Evolutionary conservation across 2,797 vertebrate genomes (phyloP).

Genomic region (Pipistrellus nathusii): DNA sequence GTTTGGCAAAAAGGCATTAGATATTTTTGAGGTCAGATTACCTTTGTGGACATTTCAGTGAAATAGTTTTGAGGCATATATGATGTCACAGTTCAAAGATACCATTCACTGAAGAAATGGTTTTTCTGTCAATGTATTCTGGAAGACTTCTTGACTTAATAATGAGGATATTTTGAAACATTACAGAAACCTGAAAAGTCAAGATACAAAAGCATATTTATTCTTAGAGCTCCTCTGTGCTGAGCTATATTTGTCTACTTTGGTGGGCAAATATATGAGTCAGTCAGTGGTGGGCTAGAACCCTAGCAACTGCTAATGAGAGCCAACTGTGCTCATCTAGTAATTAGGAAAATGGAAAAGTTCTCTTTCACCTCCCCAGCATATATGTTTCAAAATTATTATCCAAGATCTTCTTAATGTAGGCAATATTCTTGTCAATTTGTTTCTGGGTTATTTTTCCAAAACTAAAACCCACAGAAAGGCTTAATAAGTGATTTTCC

Average conservation of each 20-base stretch:
- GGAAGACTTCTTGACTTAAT: not conserved
- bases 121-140: not conserved
- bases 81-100: not conserved
- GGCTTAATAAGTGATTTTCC: not conserved
- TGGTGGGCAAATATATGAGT: not conserved
- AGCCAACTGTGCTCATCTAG: not conserved
- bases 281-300: not conserved
- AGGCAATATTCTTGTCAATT: not conserved
- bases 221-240: not conserved
- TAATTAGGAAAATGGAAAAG: not conserved
- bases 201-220: not conserved
- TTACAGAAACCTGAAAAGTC: not conserved
- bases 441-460: not conserved
- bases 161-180: not conserved
- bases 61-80: not conserved
- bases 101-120: not conserved
- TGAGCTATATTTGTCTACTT: not conserved
- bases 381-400: not conserved
- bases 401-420: not conserved
- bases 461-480: not conserved
- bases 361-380: rapidly evolving
- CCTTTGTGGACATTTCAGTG: not conserved
- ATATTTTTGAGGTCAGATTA: not conserved
- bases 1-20: not conserved
- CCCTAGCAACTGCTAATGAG: not conserved